Base-by-base conservation (phyloP, 2,113 vertebrate species). In the Actinemys pallida region DNA sequence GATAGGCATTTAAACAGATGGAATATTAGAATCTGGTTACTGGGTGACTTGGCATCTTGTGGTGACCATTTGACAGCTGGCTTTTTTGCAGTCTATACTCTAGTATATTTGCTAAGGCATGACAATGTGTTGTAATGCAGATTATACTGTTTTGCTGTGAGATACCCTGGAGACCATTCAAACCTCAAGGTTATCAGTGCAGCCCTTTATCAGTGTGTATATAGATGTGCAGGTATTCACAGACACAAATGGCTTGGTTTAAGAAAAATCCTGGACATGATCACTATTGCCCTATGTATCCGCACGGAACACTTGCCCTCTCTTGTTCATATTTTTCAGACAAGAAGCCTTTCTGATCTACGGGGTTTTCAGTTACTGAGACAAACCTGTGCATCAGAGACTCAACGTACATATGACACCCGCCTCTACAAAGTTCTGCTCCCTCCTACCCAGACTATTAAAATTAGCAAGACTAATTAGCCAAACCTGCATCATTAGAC, bases 21-120 rank as follows among this genome's bases (percentile, higher is more conserved):
- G 52, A 27, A 19, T 57, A 29, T 54, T 56, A n/a, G 84, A 80
- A 62, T 29, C 59, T 53, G 16, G 81, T 75, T 84, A 29, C 78
- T 86, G 65, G 31, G 45, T 90, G 90, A 25, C 22, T 39, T 92
- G 94, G n/a, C 65, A 88, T 91, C 52, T 88, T 93, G 8, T 80
- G 89, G 86, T 86, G 87, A 31, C 11, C 59, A 29, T 75, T 84
- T 90, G 90, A 95, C 79, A 59, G 42, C 11, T 89, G 57, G 53
- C 82, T 91, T 56, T 79, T 85, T 83, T 89, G 92, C 56, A 59
- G 86, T 88, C 35, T 54, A 72, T 57, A 75, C n/a, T 59, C 1
- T 27, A 88, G 53, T 14, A 50, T 79, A 82, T 94, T 88, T 45
- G 42, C 54, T 47, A 42, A 81, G 57, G 78, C 0, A 0, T 56